Evolutionary conservation across 2,888 invertebrate genomes (phyloP), one percentile per base, ranked within the genome.

Genomic region (Tiliacea aurago): DNA sequence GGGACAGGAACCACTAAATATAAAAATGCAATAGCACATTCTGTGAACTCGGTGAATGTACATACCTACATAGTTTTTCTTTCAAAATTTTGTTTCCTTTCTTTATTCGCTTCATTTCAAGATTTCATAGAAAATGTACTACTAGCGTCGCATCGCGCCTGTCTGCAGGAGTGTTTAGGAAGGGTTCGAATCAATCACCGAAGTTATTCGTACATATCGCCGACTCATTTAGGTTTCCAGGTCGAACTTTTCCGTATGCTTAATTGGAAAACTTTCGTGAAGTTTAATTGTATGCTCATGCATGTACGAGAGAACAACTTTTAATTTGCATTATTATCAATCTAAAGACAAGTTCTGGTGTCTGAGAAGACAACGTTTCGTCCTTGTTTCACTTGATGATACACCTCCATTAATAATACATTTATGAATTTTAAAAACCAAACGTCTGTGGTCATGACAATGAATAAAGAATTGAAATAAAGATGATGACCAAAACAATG

Each of bases 181-280:
- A 70, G 13, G 37, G 41, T 45, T 23, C 4, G 18, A 33, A 66
- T 66, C 65, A 51, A 66, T 77, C 65, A 51, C 10, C 4, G 4
- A 80, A 63, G 55, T 45, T 43, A 61, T 28, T 43, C 53, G 1
- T n/a, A 41, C 43, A 13, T 58, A 67, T 43, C 45, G 41, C 23
- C 20, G 37, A 70, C 43, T 78, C 72, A 83, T 66, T 82, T 55
- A 10, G 58, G 43, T 67, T 63, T 45, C 28, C 63, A 45, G 67
- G 63, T 83, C 15, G 7, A 71, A 67, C 58, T 47, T 70, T 66
- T 51, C 23, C 70, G 23, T 11, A 18, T 55, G 13, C 33, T 59
- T 83, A 67, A 80, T 83, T 70, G 45, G 56, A 64, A 80, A 83
- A 71, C 58, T 80, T 80, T 53, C 3, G 11, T 20, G 43, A 62